phyloP scores from a whole-genome alignment of 2,888 invertebrate genomes.

The Adelognathus sp. region DNA sequence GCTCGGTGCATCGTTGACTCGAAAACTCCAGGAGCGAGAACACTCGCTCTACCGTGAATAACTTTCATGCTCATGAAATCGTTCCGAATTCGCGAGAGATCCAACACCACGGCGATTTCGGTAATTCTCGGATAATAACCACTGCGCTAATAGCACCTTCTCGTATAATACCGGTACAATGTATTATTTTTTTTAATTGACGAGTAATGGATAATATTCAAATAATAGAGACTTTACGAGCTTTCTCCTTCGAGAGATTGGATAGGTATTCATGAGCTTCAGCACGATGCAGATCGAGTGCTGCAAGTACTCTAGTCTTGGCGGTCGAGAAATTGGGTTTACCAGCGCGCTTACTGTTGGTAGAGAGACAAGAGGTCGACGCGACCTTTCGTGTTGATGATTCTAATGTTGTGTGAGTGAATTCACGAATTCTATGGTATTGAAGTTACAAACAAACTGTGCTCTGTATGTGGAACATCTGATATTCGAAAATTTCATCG shows the following conservation, averaged over 20 bases:
- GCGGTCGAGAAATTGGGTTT: background rate
- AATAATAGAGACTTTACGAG: slow-evolving; percentile 19
- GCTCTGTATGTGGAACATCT: background rate
- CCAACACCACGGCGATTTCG: slow-evolving; percentile 39
- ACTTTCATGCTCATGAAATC: slow-evolving; percentile 32
- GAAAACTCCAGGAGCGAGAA: slow-evolving; percentile 22
- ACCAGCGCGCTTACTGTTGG: background rate
- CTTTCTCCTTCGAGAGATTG: background rate
- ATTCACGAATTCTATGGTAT: background rate
- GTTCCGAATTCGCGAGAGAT: slow-evolving; percentile 49
- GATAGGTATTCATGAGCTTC: background rate
- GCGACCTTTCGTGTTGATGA: background rate
- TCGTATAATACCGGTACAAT: slow-evolving; percentile 9
- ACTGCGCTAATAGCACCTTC: slow-evolving; percentile 27
- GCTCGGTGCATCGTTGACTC: slow-evolving; percentile 25
- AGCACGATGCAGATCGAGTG: background rate
- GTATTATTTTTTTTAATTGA: slow-evolving; percentile 27
- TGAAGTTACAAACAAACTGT: background rate
- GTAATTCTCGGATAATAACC: slow-evolving; percentile 55
- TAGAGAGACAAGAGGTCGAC: background rate
- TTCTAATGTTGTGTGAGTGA: background rate
- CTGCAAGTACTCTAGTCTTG: background rate
- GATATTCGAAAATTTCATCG: no score
- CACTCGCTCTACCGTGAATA: slow-evolving; percentile 46
- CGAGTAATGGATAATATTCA: no score